Percentiles rank a stretch among this genome's conserved stretches.
Conservation (phyloP, 1,140 invertebrate species). For the Drosophila neocordata region DNA sequence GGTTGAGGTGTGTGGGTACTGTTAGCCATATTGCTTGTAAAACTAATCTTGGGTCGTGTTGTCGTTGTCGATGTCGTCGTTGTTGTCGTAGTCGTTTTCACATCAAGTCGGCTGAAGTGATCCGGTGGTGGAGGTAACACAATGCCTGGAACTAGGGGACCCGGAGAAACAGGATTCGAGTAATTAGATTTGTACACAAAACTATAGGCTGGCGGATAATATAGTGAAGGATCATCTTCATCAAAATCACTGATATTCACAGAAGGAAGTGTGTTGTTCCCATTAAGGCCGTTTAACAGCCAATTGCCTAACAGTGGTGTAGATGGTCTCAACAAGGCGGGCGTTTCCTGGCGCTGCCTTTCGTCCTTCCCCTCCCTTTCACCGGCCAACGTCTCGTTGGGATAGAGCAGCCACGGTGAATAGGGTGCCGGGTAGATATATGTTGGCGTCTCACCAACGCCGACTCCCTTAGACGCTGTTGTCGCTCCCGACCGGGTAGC, state of each 20-base stretch:
- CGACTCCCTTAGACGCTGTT: slow-evolving; percentile 60
- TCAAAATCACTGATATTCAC: slow-evolving; percentile 86
- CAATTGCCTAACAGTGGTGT: slow-evolving; percentile 82
- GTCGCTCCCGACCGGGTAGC: slow-evolving; percentile 78
- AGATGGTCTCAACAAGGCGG: slow-evolving; percentile 59
- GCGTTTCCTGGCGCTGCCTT: background rate
- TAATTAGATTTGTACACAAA: slow-evolving; percentile 92
- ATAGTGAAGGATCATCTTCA: slow-evolving; percentile 94
- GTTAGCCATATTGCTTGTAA: slow-evolving; percentile 8
- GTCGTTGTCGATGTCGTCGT: slow-evolving; percentile 37
- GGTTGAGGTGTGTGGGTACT: slow-evolving; percentile 1
- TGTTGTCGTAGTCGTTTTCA: slow-evolving; percentile 27
- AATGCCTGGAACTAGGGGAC: slow-evolving; percentile 93
- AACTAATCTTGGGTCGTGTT: slow-evolving; percentile 12
- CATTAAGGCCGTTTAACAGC: slow-evolving; percentile 67
- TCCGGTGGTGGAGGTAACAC: slow-evolving; percentile 93
- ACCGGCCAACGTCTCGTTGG: slow-evolving; percentile 64
- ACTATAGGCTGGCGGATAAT: slow-evolving; percentile 94
- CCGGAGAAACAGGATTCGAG: slow-evolving; percentile 89
- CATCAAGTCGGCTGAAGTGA: slow-evolving; percentile 86
- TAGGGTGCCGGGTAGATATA: slow-evolving; percentile 78
- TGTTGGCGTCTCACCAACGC: slow-evolving; percentile 42
- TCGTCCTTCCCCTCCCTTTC: background rate
- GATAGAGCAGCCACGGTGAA: slow-evolving; percentile 71
- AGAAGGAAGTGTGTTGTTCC: slow-evolving; percentile 47